Conservation (phyloP, 1,140 invertebrate species). For the Bursaphelenchus mucronatus region DNA sequence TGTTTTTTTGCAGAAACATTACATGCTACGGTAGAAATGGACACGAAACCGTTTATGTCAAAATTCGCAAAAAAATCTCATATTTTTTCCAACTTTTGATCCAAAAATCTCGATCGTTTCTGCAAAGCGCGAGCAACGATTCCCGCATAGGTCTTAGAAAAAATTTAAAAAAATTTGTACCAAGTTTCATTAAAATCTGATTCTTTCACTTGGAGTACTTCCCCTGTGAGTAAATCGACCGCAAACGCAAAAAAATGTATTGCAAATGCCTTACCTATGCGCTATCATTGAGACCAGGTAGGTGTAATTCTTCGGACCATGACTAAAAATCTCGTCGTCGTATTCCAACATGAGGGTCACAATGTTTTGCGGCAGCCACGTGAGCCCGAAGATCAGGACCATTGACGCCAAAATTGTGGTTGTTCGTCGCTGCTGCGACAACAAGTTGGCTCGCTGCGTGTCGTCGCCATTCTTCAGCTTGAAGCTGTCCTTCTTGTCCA, state of each 20-base stretch:
- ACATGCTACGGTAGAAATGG: too few relatives aligned
- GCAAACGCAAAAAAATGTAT: neutral
- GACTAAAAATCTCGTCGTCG: slow-evolving; percentile 63
- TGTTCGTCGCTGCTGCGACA: slow-evolving; percentile 70
- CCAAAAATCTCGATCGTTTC: too few relatives aligned
- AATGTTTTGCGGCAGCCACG: slow-evolving; percentile 87
- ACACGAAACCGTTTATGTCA: too few relatives aligned
- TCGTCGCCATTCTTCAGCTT: slow-evolving; percentile 31
- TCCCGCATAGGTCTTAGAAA: too few relatives aligned
- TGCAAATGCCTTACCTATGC: slow-evolving; percentile 33
- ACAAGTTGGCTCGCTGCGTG: slow-evolving; percentile 31
- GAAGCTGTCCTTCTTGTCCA: slow-evolving; percentile 8
- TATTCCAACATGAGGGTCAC: slow-evolving; percentile 78
- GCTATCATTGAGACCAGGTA: slow-evolving; percentile 54
- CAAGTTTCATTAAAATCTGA: too few relatives aligned
- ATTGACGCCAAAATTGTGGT: slow-evolving; percentile 90
- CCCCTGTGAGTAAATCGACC: neutral
- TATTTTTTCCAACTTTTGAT: too few relatives aligned
- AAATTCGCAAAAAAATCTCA: too few relatives aligned
- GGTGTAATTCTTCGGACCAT: slow-evolving; percentile 44
- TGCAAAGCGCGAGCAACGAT: too few relatives aligned
- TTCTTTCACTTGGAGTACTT: too few relatives aligned
- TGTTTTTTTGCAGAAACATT: too few relatives aligned
- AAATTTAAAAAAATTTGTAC: too few relatives aligned
- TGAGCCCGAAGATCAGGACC: slow-evolving; percentile 87